These are phyloP conservation scores for Scolopax bukidnonensis DNA, from an alignment of 2,797 vertebrate species.

Conservation along the genomic window DNA sequence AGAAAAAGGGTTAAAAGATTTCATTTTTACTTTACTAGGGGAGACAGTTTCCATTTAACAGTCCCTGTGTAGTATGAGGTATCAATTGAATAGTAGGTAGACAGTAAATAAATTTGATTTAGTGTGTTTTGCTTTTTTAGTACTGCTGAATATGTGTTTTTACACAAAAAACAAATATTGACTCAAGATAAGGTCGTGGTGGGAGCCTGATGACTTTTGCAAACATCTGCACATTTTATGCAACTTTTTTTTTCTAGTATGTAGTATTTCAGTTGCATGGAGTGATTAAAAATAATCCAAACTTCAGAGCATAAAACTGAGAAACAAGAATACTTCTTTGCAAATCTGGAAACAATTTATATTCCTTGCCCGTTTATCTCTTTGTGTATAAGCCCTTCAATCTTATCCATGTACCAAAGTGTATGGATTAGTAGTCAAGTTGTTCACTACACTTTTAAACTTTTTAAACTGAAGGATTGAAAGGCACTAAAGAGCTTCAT, in stretches of 20 bases:
- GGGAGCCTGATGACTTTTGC: background rate
- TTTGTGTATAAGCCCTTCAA: background rate
- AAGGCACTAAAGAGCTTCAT: background rate
- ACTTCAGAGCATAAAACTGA: background rate
- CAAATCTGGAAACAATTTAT: background rate
- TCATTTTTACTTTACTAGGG: background rate
- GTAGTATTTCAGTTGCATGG: background rate
- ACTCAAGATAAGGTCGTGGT: background rate
- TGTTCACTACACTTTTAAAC: background rate
- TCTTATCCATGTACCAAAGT: background rate
- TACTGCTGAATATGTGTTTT: conserved; percentile 14
- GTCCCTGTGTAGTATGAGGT: background rate
- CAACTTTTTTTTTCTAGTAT: background rate
- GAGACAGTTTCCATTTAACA: background rate
- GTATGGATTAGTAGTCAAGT: background rate
- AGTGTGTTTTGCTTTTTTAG: background rate
- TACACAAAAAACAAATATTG: background rate
- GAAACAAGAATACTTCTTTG: background rate
- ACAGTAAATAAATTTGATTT: background rate
- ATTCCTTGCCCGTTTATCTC: background rate
- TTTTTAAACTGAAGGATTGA: background rate
- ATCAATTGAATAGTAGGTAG: background rate
- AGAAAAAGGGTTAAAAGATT: background rate
- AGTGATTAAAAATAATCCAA: background rate
- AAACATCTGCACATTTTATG: background rate